Conservation (phyloP, 2,113 vertebrate genomes). For the Falco punctatus region DNA sequence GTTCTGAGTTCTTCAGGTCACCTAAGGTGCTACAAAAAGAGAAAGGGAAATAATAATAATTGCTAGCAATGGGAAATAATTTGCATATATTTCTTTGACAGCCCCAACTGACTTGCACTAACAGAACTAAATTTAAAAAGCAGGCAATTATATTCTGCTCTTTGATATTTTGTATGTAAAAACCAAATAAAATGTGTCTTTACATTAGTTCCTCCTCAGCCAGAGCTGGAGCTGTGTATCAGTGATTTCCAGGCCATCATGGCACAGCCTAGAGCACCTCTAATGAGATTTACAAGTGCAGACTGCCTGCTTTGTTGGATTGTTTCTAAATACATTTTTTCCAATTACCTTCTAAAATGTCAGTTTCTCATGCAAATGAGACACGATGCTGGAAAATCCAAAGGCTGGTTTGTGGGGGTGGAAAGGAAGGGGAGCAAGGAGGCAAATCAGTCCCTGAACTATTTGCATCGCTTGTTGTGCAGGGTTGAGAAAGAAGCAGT, state of each 20-base stretch:
- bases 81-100: neutral
- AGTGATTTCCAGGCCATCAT: neutral
- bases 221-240: neutral
- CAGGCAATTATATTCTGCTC: neutral
- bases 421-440: neutral
- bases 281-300: neutral
- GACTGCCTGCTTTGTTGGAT: neutral
- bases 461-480: neutral
- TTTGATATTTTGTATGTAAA: neutral
- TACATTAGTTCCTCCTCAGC: neutral
- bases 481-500: neutral
- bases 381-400: neutral
- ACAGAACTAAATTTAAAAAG: neutral
- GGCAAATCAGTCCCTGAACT: neutral
- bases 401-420: neutral
- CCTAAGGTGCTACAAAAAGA: neutral
- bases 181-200: neutral
- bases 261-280: neutral
- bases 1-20: neutral
- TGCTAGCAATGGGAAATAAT: neutral
- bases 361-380: neutral
- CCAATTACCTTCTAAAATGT: conserved; percentile 11
- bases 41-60: neutral
- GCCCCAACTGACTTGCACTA: neutral
- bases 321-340: neutral